Evolutionary conservation across 2,888 invertebrate species (phyloP).

Genomic region (Pristionchus exspectatus): DNA sequence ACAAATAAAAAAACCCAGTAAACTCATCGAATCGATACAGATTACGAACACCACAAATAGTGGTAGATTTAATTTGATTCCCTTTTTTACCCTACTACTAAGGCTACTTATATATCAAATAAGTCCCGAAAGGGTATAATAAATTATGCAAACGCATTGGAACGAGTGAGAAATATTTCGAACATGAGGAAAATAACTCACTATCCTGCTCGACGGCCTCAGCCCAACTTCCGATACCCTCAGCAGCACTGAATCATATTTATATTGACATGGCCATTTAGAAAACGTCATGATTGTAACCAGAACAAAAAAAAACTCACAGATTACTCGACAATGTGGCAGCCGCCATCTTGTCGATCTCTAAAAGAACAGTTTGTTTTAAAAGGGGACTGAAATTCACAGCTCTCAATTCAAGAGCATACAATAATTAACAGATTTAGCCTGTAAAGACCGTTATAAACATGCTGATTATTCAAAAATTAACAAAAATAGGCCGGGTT

Average conservation of each 20-base stretch:
- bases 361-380: neutral
- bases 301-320: conserved; percentile 14
- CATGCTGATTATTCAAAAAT: neutral
- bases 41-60: too few species aligned
- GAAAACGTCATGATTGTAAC: neutral
- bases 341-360: conserved; percentile 3
- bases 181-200: conserved; percentile 54
- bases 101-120: too few species aligned
- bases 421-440: neutral
- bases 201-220: conserved; percentile 74
- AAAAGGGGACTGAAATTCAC: too few species aligned
- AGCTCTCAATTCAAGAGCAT: neutral
- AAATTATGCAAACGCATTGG: neutral
- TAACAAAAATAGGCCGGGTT: conserved; percentile 27
- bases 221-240: conserved; percentile 73
- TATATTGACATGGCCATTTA: neutral
- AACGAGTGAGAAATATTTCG: neutral
- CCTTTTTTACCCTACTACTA: too few species aligned
- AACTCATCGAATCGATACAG: neutral
- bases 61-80: too few species aligned
- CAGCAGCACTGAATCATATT: conserved; percentile 54
- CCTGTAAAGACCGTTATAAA: neutral
- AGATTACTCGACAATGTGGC: conserved; percentile 40
- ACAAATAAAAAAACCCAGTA: neutral
- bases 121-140: neutral